phyloP scores from a whole-genome alignment of 2,113 vertebrate species.

The Cnemophilus loriae region DNA sequence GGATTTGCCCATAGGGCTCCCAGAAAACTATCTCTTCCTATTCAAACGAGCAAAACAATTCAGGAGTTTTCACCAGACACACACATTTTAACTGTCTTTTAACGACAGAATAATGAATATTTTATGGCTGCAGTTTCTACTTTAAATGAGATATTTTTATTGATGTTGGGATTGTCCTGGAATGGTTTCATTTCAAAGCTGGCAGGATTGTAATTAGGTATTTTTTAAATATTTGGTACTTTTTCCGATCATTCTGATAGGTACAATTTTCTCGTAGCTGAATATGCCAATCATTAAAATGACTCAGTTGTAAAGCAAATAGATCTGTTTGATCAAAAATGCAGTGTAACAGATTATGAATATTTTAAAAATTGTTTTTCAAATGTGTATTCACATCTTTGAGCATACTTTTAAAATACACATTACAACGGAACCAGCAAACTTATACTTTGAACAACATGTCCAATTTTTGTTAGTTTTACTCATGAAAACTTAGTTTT shows the following conservation, averaged over 20 bases:
- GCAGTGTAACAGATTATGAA: background rate
- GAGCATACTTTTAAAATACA: background rate
- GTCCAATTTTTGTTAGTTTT: background rate
- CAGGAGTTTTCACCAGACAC: background rate
- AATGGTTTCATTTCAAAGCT: background rate
- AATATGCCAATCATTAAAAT: background rate
- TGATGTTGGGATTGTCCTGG: background rate
- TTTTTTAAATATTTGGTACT: background rate
- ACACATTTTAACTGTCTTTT: background rate
- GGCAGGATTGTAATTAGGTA: background rate
- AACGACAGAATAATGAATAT: background rate
- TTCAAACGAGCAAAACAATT: background rate
- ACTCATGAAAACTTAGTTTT: background rate
- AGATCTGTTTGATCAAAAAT: background rate
- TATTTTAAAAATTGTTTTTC: background rate
- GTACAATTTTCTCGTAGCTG: background rate
- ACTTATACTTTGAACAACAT: background rate
- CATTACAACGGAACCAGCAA: background rate
- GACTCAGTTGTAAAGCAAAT: background rate
- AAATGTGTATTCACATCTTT: background rate
- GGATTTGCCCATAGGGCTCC: background rate
- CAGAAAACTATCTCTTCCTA: background rate
- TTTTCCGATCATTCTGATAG: background rate
- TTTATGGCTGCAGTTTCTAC: background rate
- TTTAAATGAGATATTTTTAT: slow-evolving; percentile 18